Conservation (phyloP, 2,888 invertebrate species). For the Kryphioiulus occultus region DNA sequence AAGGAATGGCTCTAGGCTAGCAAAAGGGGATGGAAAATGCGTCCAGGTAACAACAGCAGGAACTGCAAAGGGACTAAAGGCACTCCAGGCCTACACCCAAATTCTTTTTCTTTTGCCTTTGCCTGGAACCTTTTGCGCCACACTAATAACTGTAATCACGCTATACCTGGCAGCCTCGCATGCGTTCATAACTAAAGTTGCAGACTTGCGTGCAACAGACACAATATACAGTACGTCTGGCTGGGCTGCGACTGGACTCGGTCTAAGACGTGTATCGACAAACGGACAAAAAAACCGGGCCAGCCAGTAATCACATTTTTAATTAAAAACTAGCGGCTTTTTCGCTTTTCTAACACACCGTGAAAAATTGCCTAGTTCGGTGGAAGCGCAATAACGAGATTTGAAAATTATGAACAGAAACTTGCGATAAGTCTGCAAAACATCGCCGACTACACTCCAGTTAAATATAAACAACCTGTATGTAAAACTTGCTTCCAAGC, state of each 20-base stretch:
- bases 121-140: not conserved
- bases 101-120: not conserved
- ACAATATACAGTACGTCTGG: slow-evolving; percentile 13
- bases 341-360: not conserved
- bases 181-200: not conserved
- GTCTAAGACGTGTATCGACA: not conserved
- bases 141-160: slow-evolving; percentile 31
- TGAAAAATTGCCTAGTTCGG: not conserved
- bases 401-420: not conserved
- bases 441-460: too few relatives aligned
- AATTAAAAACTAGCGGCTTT: not conserved
- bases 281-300: not conserved
- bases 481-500: too few relatives aligned
- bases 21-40: slow-evolving; percentile 13
- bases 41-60: not conserved
- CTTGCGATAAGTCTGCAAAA: not conserved
- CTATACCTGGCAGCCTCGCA: slow-evolving; percentile 19
- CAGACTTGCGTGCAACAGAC: not conserved
- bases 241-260: not conserved
- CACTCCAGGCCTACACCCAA: slow-evolving; percentile 31
- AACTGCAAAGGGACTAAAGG: slow-evolving; percentile 1
- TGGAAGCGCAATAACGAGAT: slow-evolving; percentile 13
- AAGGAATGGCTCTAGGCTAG: not conserved
- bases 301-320: slow-evolving; percentile 2
- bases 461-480: too few relatives aligned